Base-by-base conservation (phyloP, 2,888 invertebrate genomes). In the Volucella inanis region DNA sequence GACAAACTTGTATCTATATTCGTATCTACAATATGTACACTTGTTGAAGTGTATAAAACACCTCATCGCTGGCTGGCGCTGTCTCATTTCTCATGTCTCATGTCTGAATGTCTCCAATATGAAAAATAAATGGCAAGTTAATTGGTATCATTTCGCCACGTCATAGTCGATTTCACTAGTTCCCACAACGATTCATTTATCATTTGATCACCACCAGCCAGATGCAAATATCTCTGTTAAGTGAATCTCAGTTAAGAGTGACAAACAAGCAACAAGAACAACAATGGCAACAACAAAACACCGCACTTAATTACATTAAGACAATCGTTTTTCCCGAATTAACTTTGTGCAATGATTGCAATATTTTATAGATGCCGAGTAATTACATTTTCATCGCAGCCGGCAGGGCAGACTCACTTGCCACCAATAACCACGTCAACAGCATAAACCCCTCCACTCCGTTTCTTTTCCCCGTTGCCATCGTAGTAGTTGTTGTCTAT, bases 371-470 rank as follows among this genome's bases (percentile, higher is more conserved):
- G 45, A 68, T 74, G 72, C 55, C 50, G 39, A 39, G 43, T 52
- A 74, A 83, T 83, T 83, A 68, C 38, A 78, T 68, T 72, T 64
- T 54, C 64, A 74, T 78, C 31, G 57, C 64, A 52, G 55, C 72
- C 31, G 31, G 31, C 31, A 31, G 31, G 31, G 31, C 31, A 31
- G 31, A 31, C 45, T 55, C 74, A 68, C 68, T 74, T 83, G 62
- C 62, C 47, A 74, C 45, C 50, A 80, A 54, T 61, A 62, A 68
- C 45, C 57, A 47, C 43, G 49, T 57, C 74, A 61, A 61, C 52
- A 47, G 54, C 31, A 39, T 31, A 31, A 6, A 31, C 31, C n/a
- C n/a, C n/a, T n/a, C n/a, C n/a, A n/a, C n/a, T n/a, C n/a, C n/a
- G n/a, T n/a, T n/a, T n/a, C n/a, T n/a, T n/a, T n/a, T n/a, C n/a